Conservation (phyloP, 2,797 vertebrate species). For the Gymnopithys bicolor region DNA sequence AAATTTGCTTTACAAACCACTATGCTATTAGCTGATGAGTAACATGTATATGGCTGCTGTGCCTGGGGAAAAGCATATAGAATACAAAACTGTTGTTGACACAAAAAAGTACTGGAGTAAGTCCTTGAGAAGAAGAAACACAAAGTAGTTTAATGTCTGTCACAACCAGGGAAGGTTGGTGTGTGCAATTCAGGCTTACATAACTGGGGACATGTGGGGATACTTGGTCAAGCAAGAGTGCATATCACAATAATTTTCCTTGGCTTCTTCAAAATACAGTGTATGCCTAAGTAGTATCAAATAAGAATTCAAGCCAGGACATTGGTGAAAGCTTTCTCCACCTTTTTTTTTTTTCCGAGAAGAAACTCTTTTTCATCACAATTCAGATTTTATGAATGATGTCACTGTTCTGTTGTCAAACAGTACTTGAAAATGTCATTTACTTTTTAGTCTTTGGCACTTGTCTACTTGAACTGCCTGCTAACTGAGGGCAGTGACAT, state of each 20-base stretch:
- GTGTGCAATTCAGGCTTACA: neutral
- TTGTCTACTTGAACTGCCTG: neutral
- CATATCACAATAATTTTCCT: neutral
- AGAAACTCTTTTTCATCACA: neutral
- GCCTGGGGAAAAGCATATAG: neutral
- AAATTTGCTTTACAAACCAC: neutral
- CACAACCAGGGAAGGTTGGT: constrained; percentile 68
- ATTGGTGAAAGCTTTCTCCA: neutral
- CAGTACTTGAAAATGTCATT: neutral
- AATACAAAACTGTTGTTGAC: neutral
- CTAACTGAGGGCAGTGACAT: neutral
- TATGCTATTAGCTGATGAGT: neutral
- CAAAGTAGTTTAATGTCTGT: constrained; percentile 72
- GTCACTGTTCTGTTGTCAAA: neutral
- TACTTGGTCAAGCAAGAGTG: neutral
- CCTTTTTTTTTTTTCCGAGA: neutral
- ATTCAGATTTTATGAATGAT: neutral
- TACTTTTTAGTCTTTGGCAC: neutral
- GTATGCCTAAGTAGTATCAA: neutral
- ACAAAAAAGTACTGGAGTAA: neutral
- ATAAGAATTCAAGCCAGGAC: neutral
- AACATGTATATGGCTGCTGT: neutral
- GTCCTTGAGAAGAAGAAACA: neutral
- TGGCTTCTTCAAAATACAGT: neutral
- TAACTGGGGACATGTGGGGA: neutral